phyloP scores from a whole-genome alignment of 2,888 invertebrate species.

The Ferrisia virgata region DNA sequence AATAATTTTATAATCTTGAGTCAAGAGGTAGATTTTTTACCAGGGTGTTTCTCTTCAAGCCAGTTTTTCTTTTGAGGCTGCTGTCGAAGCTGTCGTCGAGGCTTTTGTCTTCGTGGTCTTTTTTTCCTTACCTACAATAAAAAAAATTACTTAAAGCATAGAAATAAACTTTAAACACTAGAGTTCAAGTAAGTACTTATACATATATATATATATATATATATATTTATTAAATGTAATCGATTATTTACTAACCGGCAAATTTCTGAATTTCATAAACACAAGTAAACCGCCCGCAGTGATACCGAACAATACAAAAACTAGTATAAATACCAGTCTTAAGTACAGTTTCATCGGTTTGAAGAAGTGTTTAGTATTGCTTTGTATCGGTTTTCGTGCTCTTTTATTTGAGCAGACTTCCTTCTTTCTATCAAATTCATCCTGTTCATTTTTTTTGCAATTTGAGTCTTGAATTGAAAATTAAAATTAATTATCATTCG shows the following conservation, averaged over 20 bases:
- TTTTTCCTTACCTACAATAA: too few species aligned
- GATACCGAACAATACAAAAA: neutral
- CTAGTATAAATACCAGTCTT: neutral
- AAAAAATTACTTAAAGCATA: too few species aligned
- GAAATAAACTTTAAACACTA: too few species aligned
- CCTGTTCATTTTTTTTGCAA: neutral
- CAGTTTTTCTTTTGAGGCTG: too few species aligned
- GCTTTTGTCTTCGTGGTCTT: too few species aligned
- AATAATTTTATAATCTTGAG: too few species aligned
- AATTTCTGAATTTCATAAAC: neutral
- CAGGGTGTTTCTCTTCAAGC: too few species aligned
- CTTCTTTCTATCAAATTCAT: neutral
- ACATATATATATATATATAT: too few species aligned
- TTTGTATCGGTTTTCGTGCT: neutral
- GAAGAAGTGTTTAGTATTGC: neutral
- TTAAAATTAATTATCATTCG: neutral
- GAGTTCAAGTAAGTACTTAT: too few species aligned
- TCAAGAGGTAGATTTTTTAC: too few species aligned
- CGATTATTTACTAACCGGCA: neutral
- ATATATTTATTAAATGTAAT: neutral
- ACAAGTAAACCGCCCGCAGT: neutral
- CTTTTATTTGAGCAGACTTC: neutral
- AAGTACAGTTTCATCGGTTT: neutral
- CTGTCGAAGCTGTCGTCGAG: too few species aligned
- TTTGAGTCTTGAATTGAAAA: neutral